These are phyloP conservation scores for Dolichotis patagonum DNA, from an alignment of 2,113 vertebrate genomes.

Conservation along the genomic window DNA sequence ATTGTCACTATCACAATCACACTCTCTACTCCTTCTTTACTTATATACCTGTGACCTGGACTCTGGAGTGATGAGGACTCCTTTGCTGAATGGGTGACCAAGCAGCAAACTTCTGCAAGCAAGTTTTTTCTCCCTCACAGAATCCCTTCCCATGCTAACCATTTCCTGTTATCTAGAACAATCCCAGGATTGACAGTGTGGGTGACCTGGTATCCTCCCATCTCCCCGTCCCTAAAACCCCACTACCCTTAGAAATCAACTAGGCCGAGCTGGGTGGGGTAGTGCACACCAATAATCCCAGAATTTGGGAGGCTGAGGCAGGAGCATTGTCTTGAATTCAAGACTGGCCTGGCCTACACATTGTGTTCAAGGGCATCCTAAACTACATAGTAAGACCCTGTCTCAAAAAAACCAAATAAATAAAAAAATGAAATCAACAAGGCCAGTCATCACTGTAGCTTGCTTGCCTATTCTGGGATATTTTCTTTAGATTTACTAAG, in stretches of 20 bases:
- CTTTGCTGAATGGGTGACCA: not conserved
- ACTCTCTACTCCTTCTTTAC: fast-evolving
- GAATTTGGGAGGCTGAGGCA: not conserved
- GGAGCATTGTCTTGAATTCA: not conserved
- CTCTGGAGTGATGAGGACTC: not conserved
- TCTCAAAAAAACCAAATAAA: not conserved
- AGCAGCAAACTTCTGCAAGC: not conserved
- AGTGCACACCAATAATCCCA: not conserved
- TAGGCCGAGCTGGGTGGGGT: not conserved
- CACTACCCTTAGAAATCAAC: constrained; percentile 4
- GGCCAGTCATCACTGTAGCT: not conserved
- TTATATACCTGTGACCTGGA: not conserved
- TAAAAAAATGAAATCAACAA: not conserved
- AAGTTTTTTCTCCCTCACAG: not conserved
- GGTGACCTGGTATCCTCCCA: not conserved
- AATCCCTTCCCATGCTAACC: too few relatives aligned
- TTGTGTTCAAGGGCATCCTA: not conserved
- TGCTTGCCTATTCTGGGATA: not conserved
- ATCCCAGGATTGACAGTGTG: too few relatives aligned
- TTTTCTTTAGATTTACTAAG: not conserved
- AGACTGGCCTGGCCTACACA: not conserved
- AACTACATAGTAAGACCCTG: not conserved
- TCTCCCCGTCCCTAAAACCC: not conserved
- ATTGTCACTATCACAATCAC: not conserved
- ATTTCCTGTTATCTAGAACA: not conserved